Evolutionary conservation across 2,113 vertebrate genomes (phyloP).

Genomic region (Pseudois nayaur): DNA sequence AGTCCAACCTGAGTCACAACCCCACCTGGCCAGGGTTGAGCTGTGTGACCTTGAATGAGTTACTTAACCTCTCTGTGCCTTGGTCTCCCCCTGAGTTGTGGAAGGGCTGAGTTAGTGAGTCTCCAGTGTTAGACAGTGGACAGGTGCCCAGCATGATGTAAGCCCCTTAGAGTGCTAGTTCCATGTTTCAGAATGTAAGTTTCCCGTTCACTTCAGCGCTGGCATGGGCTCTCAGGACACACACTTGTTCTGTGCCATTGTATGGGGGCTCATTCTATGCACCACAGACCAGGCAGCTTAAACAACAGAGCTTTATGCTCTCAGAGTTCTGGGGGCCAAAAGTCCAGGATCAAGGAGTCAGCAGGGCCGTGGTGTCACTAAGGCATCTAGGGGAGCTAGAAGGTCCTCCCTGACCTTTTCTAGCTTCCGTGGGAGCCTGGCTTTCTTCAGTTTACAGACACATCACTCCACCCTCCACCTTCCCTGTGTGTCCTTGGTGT

Average conservation of each 20-base stretch:
- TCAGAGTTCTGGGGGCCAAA: background rate
- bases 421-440: background rate
- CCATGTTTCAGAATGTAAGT: no score
- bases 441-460: background rate
- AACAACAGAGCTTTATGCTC: background rate
- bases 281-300: background rate
- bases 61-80: background rate
- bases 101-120: background rate
- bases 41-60: background rate
- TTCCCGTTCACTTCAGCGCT: fast-evolving
- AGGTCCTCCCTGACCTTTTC: background rate
- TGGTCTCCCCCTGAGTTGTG: background rate
- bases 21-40: background rate
- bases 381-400: background rate
- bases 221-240: no score
- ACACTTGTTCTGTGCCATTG: background rate
- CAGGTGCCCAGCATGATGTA: background rate
- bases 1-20: background rate
- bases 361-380: background rate
- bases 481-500: background rate
- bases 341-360: background rate
- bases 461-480: background rate
- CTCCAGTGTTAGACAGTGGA: background rate
- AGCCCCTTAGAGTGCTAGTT: fast-evolving
- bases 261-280: background rate